Base-by-base conservation (phyloP, 1,140 invertebrate species). In the Eumeta japonica region DNA sequence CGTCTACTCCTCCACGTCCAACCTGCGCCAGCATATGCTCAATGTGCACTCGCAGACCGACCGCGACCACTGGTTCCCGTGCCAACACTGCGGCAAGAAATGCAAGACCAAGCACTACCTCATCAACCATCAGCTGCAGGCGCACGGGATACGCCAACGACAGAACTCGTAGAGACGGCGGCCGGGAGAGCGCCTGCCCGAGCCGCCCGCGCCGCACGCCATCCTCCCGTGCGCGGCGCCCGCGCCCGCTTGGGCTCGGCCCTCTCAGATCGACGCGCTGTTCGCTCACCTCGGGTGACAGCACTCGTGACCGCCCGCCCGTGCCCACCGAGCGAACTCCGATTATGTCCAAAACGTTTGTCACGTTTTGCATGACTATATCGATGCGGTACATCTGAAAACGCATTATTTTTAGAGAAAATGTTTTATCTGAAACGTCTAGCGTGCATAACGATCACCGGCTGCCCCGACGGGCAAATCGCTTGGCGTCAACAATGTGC, bases 161-260 rank as follows among this genome's bases (percentile, higher is more conserved):
- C 72, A 75, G 59, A 68, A 61, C 60, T 74, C 75, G 59, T 77
- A 75, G 75, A 64, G 62, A 75, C 79, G 44, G 57, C 55, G 79
- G 85, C 83, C 83, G 51, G 79, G 81, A 27, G 78, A 84, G 55
- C 79, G 87, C 46, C 81, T 83, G 16, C 56, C 89, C 55, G 86
- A 89, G 53, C 83, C 89, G 83, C 80, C 83, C 74, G 73, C 87
- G 54, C 86, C 90, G 10, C 79, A 88, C 45, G 88, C 88, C 0
- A 90, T 88, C 16, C 88, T 90, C 75, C 88, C 88, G 0, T 75
- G 88, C 12, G 86, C 88, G 1, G 90, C 89, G 72, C 88, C 87
- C 11, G 88, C 90, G 59, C 90, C 88, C 58, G 87, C 88, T 24
- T 24, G 28, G 39, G 11, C 39, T 12, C 15, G 35, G 27, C 40